A percentile compares a stretch with the other conserved stretches of the same genome.
phyloP scores from a whole-genome alignment of 2,797 vertebrate species.

The Acipenser ruthenus region DNA sequence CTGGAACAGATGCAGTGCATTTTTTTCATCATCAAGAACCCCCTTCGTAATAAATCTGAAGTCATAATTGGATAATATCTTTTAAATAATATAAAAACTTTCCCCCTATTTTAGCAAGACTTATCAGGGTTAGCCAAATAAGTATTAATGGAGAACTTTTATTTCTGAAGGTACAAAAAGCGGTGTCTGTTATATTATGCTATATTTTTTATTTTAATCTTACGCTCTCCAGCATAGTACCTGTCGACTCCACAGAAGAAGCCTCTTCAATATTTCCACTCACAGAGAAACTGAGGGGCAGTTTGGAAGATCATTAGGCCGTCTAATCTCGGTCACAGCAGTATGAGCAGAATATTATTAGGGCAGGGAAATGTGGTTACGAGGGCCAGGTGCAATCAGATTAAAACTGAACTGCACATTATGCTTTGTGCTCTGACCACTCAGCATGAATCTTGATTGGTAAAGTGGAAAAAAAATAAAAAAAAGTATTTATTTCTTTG shows the following conservation, averaged over 20 bases:
- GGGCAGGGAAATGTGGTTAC: constrained; percentile 61
- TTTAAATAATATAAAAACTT: too few species aligned
- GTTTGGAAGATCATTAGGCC: constrained; percentile 57
- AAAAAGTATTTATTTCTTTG: too few species aligned
- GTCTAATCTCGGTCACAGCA: constrained; percentile 58
- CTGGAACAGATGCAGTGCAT: constrained; percentile 36
- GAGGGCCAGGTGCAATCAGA: constrained; percentile 62
- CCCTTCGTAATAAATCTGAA: background rate
- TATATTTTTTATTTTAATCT: too few species aligned
- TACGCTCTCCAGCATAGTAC: too few species aligned
- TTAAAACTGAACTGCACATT: constrained; percentile 63
- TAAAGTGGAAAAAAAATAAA: constrained; percentile 60
- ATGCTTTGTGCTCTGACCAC: constrained; percentile 50
- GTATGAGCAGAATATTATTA: constrained; percentile 60
- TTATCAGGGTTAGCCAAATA: too few species aligned
- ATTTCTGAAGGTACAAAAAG: too few species aligned
- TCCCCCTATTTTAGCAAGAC: too few species aligned
- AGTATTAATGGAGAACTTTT: too few species aligned
- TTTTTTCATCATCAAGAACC: constrained; percentile 16
- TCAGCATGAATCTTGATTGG: constrained; percentile 68
- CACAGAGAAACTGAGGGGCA: constrained; percentile 21
- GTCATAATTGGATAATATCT: too few species aligned
- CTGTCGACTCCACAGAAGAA: constrained; percentile 15
- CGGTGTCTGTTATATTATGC: too few species aligned
- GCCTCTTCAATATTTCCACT: constrained; percentile 20